phyloP scores from a whole-genome alignment of 1,140 invertebrate species.

The Pygmarrhopalites habei region DNA sequence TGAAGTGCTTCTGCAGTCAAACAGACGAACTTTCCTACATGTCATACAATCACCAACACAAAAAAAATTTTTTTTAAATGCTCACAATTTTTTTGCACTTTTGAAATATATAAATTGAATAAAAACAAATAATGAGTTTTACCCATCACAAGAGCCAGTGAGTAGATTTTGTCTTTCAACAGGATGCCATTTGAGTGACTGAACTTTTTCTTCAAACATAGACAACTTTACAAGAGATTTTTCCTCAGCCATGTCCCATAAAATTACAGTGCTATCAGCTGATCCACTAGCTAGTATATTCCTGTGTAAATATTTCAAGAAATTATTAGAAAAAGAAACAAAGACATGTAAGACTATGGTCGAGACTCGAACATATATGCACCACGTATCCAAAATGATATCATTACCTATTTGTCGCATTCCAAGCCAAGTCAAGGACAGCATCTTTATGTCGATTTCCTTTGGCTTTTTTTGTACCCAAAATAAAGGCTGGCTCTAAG shows the following conservation, averaged over 20 bases:
- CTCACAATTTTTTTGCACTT: neutral
- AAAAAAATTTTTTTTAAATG: conserved; percentile 24
- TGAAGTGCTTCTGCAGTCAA: conserved; percentile 66
- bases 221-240: conserved; percentile 63
- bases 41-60: too few relatives aligned
- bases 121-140: too few relatives aligned
- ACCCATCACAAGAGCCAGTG: conserved; percentile 63
- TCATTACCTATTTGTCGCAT: conserved; percentile 58
- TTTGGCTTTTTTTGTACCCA: conserved; percentile 74
- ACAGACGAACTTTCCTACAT: conserved; percentile 57
- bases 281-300: conserved; percentile 87
- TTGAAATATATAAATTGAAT: conserved; percentile 11
- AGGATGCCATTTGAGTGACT: conserved; percentile 81
- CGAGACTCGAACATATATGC: too few relatives aligned
- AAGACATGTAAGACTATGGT: too few relatives aligned
- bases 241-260: conserved; percentile 86
- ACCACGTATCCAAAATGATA: too few relatives aligned
- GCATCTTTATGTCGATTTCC: conserved; percentile 77
- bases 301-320: too few relatives aligned
- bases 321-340: too few relatives aligned
- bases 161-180: conserved; percentile 70
- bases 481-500: conserved; percentile 72
- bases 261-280: conserved; percentile 74
- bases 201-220: conserved; percentile 73
- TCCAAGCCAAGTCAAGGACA: conserved; percentile 87